Percentiles rank a stretch among this genome's conserved stretches.
These are phyloP conservation scores for Hypanus sabinus DNA, from an alignment of 2,113 vertebrate species.

Conservation along the genomic window DNA sequence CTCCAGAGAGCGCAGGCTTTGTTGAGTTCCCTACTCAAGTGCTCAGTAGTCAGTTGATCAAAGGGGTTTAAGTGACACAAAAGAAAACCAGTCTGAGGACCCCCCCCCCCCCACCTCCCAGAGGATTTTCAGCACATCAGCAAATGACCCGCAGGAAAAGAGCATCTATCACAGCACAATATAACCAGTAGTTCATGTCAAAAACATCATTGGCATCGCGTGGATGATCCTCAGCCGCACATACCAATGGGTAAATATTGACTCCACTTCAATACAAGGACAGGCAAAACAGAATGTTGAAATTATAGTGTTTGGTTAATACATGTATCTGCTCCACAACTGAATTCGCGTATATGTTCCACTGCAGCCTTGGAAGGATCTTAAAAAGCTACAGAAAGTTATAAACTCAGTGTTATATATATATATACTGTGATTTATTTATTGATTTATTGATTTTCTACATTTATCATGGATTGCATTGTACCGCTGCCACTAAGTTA, in stretches of 20 bases:
- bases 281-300: background rate
- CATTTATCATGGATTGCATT: too few relatives aligned
- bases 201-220: background rate
- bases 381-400: too few relatives aligned
- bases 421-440: too few relatives aligned
- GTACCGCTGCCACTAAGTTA: too few relatives aligned
- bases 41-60: constrained; percentile 23
- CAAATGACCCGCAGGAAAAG: constrained; percentile 13
- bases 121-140: background rate
- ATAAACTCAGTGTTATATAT: too few relatives aligned
- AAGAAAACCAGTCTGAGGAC: background rate
- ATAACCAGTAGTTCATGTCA: background rate
- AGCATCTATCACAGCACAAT: background rate
- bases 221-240: background rate
- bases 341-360: background rate
- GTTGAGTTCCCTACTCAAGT: background rate
- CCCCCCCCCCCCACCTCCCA: background rate
- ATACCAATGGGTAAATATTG: background rate
- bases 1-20: background rate
- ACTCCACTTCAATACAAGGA: background rate
- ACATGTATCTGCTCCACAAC: background rate
- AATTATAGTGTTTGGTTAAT: background rate
- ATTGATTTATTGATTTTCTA: too few relatives aligned
- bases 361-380: background rate
- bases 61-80: constrained; percentile 32